A percentile compares a stretch with the other conserved stretches of the same genome.
Evolutionary conservation across 2,113 vertebrate species (phyloP).

Genomic region (Proteles cristata): DNA sequence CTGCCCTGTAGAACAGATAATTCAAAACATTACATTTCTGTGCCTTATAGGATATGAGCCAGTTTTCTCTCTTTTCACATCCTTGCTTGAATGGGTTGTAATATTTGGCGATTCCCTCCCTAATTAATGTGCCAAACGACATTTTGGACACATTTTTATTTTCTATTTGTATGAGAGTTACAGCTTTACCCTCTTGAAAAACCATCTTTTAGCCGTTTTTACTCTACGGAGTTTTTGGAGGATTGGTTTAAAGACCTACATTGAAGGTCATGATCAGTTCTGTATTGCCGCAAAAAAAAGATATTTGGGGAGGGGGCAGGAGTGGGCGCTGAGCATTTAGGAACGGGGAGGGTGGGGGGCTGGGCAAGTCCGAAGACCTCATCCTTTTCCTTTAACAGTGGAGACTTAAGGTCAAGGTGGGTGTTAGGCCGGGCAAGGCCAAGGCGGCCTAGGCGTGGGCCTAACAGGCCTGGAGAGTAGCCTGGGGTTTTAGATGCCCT

Average conservation of each 20-base stretch:
- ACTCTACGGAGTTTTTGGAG: background rate
- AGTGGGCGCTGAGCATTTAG: background rate
- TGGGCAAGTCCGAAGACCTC: background rate
- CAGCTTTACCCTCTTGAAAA: background rate
- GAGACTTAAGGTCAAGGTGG: background rate
- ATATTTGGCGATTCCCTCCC: background rate
- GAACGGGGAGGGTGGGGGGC: background rate
- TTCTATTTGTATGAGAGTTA: background rate
- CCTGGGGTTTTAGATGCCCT: background rate
- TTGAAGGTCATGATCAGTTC: background rate
- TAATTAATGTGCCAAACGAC: background rate
- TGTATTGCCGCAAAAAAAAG: background rate
- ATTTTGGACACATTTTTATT: slow-evolving; percentile 12
- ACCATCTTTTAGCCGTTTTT: background rate
- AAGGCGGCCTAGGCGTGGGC: background rate
- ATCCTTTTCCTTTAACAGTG: background rate
- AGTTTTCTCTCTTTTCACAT: background rate
- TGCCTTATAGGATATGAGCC: background rate
- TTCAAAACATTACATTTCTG: background rate
- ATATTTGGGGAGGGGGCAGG: background rate
- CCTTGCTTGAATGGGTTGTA: background rate
- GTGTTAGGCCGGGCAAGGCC: accelerated
- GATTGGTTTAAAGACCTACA: background rate
- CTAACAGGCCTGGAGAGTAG: background rate
- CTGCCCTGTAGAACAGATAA: background rate